Percentiles rank a stretch among this genome's conserved stretches.
phyloP scores from a whole-genome alignment of 2,797 vertebrate species.

The Fundulus diaphanus region DNA sequence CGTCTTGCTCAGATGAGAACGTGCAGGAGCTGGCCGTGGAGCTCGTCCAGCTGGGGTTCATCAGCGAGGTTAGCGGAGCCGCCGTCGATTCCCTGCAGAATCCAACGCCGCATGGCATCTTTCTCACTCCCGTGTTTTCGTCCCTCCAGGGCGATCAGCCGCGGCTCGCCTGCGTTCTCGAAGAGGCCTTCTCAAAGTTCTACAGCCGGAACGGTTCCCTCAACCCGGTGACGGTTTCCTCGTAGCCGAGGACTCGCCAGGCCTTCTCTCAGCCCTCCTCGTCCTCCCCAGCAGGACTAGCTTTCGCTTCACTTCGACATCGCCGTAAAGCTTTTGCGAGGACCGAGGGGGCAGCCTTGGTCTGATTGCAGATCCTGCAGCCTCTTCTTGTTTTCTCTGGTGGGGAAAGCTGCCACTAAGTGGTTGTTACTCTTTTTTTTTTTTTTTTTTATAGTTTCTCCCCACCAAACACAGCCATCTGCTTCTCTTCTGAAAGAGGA shows the following conservation, averaged over 20 bases:
- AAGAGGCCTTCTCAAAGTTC: conserved; percentile 97
- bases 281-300: conserved; percentile 64
- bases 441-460: conserved; percentile 26
- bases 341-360: conserved; percentile 61
- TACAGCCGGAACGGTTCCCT: conserved; percentile 92
- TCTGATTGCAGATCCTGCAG: conserved; percentile 62
- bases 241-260: conserved; percentile 80
- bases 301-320: conserved; percentile 58
- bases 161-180: conserved; percentile 91
- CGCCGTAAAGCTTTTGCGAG: conserved; percentile 62
- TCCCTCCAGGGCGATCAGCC: conserved; percentile 90
- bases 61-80: conserved; percentile 88
- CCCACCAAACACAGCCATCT: conserved; percentile 71
- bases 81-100: not conserved
- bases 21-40: conserved; percentile 95
- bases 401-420: conserved; percentile 75
- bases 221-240: conserved; percentile 94
- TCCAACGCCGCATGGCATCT: not conserved
- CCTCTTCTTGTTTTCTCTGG: conserved; percentile 64
- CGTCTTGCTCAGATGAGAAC: conserved; percentile 88
- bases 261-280: conserved; percentile 50
- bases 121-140: not conserved
- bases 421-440: conserved; percentile 64
- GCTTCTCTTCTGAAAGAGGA: conserved; percentile 79
- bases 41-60: conserved; percentile 97